These are phyloP conservation scores for Phocides pigmalion DNA, from an alignment of 1,140 invertebrate genomes.

Conservation along the genomic window DNA sequence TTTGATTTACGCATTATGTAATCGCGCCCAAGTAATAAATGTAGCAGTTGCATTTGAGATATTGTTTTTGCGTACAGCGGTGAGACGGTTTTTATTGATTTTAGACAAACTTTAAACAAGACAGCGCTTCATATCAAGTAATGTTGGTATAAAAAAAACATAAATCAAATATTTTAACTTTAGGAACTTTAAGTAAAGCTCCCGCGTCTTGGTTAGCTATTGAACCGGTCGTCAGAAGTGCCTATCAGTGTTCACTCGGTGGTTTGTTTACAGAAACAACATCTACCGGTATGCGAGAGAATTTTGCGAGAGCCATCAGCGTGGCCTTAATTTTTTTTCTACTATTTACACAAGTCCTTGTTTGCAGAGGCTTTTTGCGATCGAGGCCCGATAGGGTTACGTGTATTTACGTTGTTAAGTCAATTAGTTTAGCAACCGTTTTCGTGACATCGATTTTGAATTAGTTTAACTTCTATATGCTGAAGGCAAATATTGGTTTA, in stretches of 20 bases:
- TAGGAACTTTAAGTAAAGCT: slow-evolving; percentile 32
- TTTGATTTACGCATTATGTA: slow-evolving; percentile 24
- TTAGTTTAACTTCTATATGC: slow-evolving; percentile 39
- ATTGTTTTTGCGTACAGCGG: background rate
- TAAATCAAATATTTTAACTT: slow-evolving; percentile 22
- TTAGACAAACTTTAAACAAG: background rate
- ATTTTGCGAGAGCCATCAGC: slow-evolving; percentile 68
- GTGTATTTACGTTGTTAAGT: slow-evolving; percentile 61
- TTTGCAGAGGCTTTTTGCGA: slow-evolving; percentile 65
- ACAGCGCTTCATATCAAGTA: slow-evolving; percentile 5
- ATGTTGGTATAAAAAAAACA: slow-evolving; percentile 12
- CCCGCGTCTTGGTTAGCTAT: slow-evolving; percentile 62
- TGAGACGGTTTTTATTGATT: slow-evolving; percentile 13
- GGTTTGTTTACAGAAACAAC: slow-evolving; percentile 71
- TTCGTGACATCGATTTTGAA: slow-evolving; percentile 47
- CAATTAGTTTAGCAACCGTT: slow-evolving; percentile 54
- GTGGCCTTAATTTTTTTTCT: slow-evolving; percentile 63
- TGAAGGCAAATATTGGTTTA: slow-evolving; percentile 20
- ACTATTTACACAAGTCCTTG: slow-evolving; percentile 59
- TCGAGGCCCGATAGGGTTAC: slow-evolving; percentile 71
- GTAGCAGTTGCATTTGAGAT: slow-evolving; percentile 6
- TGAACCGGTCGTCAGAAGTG: slow-evolving; percentile 63
- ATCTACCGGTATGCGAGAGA: slow-evolving; percentile 64
- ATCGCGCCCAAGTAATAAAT: slow-evolving; percentile 18
- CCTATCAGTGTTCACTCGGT: slow-evolving; percentile 58